Base-by-base conservation (phyloP, 2,888 invertebrate genomes). In the Drosophila greeni region DNA sequence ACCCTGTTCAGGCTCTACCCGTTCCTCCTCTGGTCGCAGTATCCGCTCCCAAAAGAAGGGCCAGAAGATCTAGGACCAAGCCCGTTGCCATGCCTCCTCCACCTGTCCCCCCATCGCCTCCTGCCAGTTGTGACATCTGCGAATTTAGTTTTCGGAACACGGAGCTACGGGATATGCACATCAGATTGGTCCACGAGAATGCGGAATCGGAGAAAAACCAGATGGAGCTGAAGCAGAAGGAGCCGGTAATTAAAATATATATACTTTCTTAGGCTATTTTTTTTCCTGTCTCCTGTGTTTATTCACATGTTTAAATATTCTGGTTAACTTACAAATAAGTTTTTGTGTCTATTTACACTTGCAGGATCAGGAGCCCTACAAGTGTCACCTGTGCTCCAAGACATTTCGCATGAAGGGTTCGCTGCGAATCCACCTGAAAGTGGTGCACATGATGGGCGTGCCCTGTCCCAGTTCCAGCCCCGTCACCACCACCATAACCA, bases 371-470 rank as follows among this genome's bases (percentile, higher is more conserved):
- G 79, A 80, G 49, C 81, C 87, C 5, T 87, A 88, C 60, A 85
- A 88, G 61, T 95, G 95, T 83, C 94, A 95, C 85, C 89, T 95
- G 60, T 95, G 95, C 84, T 91, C 93, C 0, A 95, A 95, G 88
- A 91, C 92, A 62, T 95, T 95, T 82, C 94, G 94, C 88, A 94
- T 95, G 93, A 91, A 93, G 74, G 95, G 95, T 7, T 95, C 95
- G 56, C 87, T 95, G 8, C 93, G 95, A 91, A 93, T 95, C 5
- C 95, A 95, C 86, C 90, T 95, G 77, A 91, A 94, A 80, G 95
- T 95, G 16, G 94, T 94, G 1, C 95, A 95, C 88, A 92, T 84
- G 26, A 74, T 87, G 55, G 86, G 86, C 9, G 53, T 85, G 36
- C 74, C 76, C 12, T 64, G 60, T 43, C 69, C 47, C 14, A 73